phyloP scores from a whole-genome alignment of 2,888 invertebrate genomes.

The Nebria brevicollis region DNA sequence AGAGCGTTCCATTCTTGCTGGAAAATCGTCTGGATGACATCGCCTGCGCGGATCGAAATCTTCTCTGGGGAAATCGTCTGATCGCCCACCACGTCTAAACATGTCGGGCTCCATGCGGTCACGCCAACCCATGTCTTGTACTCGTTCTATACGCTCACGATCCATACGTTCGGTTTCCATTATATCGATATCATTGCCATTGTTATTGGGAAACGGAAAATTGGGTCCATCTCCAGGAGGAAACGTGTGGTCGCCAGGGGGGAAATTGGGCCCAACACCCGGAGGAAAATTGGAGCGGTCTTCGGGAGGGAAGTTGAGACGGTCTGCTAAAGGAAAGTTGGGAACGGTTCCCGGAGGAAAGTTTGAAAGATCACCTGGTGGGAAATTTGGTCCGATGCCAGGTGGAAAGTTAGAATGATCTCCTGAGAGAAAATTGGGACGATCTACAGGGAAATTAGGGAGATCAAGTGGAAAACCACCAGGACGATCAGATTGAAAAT shows the following conservation, averaged over 20 bases:
- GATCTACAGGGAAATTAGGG: neutral
- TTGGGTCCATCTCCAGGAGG: neutral
- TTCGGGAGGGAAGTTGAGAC: neutral
- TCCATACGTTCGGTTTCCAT: conserved; percentile 53
- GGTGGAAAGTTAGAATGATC: neutral
- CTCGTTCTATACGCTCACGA: conserved; percentile 57
- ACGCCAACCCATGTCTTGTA: conserved; percentile 53
- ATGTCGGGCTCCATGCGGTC: conserved; percentile 47
- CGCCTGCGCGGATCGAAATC: conserved; percentile 58
- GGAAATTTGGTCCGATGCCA: neutral
- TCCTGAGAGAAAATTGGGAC: neutral
- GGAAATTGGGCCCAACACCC: neutral
- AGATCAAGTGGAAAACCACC: neutral
- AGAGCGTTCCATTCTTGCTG: conserved; percentile 53
- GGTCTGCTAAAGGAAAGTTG: neutral
- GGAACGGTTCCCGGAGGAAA: neutral
- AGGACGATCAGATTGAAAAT: neutral
- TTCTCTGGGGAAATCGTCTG: conserved; percentile 51
- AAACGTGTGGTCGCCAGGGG: neutral
- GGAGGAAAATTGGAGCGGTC: neutral
- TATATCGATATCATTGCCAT: conserved; percentile 54
- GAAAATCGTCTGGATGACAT: conserved; percentile 57
- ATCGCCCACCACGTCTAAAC: conserved; percentile 50
- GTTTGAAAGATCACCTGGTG: neutral
- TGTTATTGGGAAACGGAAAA: conserved; percentile 53